Percentiles rank a stretch among this genome's conserved stretches.
Evolutionary conservation across 2,113 vertebrate genomes (phyloP).

Genomic region (Morphnarchus princeps): DNA sequence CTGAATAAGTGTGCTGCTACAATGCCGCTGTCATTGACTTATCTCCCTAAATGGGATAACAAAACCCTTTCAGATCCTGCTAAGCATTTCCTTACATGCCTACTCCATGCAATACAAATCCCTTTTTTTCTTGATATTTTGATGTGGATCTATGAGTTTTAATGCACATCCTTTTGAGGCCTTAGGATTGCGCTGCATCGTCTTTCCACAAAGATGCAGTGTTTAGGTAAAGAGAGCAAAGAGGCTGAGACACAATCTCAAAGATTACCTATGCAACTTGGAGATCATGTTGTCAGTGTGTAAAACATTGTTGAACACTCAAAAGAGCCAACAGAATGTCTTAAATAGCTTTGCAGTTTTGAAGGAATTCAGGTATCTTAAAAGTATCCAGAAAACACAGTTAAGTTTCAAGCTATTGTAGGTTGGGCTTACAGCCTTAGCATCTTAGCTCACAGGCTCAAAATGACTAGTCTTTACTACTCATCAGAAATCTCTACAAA

Average conservation of each 20-base stretch:
- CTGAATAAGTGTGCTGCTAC: not conserved
- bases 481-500: not conserved
- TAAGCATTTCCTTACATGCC: not conserved
- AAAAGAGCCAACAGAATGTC: not conserved
- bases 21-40: not conserved
- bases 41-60: not conserved
- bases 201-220: not conserved
- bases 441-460: not conserved
- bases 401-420: not conserved
- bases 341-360: not conserved
- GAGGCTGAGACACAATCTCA: not conserved
- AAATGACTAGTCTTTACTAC: not conserved
- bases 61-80: not conserved
- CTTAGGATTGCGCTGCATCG: not conserved
- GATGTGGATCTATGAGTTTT: accelerated
- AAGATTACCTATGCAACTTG: not conserved
- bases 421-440: not conserved
- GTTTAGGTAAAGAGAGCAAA: not conserved
- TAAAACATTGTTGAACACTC: not conserved
- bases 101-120: not conserved
- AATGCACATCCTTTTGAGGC: not conserved
- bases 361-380: not conserved
- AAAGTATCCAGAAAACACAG: not conserved
- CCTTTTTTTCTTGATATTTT: not conserved
- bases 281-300: not conserved